These are phyloP conservation scores for Spilosoma lubricipeda DNA, from an alignment of 2,888 invertebrate genomes.

Conservation along the genomic window DNA sequence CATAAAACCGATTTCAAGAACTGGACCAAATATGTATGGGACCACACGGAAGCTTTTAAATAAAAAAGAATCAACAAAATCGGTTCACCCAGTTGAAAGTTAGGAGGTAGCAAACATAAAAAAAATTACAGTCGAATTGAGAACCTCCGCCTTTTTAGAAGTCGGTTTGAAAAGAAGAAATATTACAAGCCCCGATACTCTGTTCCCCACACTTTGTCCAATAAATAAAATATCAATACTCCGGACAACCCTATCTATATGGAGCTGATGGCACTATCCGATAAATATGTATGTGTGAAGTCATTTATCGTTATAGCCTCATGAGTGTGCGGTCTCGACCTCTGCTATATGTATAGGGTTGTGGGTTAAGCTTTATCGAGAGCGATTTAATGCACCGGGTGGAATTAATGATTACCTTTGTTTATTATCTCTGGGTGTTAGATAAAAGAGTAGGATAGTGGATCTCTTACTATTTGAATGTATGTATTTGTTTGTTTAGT, in stretches of 20 bases:
- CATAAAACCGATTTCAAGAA: too few species aligned
- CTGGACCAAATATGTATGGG: too few species aligned
- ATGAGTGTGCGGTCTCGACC: constrained; percentile 11
- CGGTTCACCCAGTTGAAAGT: too few species aligned
- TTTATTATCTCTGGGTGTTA: not conserved
- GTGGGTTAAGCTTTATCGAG: constrained; percentile 1
- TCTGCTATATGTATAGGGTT: not conserved
- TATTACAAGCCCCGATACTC: not conserved
- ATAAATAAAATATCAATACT: not conserved
- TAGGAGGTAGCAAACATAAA: too few species aligned
- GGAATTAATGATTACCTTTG: not conserved
- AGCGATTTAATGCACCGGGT: not conserved
- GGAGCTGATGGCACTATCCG: constrained; percentile 8
- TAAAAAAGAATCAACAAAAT: too few species aligned
- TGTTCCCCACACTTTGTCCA: not conserved
- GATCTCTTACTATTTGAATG: too few species aligned
- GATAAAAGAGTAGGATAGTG: too few species aligned
- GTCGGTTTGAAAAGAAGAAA: too few species aligned
- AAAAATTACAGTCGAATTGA: too few species aligned
- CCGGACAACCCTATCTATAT: constrained; percentile 5
- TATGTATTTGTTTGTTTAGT: too few species aligned
- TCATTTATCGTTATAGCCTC: constrained; percentile 16
- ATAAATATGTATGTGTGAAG: constrained; percentile 17
- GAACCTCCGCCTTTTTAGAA: too few species aligned
- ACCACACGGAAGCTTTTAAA: too few species aligned